A percentile compares a stretch with the other conserved stretches of the same genome.
These are phyloP conservation scores for Tetramorium parvispinum DNA, from an alignment of 1,140 invertebrate genomes.

Conservation along the genomic window DNA sequence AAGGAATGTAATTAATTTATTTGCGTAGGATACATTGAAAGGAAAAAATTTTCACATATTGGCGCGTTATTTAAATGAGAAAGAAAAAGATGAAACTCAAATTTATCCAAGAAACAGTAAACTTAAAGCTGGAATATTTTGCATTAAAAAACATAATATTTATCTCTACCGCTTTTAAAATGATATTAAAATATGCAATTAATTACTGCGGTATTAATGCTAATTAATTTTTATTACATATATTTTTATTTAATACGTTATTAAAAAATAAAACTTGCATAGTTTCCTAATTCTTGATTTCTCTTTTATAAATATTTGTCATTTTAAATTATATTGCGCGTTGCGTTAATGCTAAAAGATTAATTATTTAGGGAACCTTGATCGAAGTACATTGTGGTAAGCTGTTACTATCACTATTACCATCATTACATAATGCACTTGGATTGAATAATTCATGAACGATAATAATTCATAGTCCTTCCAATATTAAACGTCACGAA, in stretches of 20 bases:
- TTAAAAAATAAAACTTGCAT: background rate
- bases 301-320: background rate
- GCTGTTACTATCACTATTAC: conserved; percentile 19
- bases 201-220: background rate
- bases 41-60: background rate
- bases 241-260: too few species aligned
- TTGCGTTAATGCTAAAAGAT: background rate
- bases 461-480: conserved; percentile 34
- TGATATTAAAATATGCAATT: background rate
- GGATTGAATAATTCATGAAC: conserved; percentile 28
- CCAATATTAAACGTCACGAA: conserved; percentile 20
- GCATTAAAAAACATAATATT: background rate
- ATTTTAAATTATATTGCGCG: background rate
- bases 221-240: conserved; percentile 13
- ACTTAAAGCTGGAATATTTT: background rate
- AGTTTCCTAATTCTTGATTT: background rate
- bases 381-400: conserved; percentile 21
- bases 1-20: background rate
- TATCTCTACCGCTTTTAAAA: background rate
- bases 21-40: background rate
- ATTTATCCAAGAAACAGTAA: background rate
- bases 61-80: background rate
- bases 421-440: conserved; percentile 27
- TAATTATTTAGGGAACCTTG: conserved; percentile 30
- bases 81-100: background rate